These are phyloP conservation scores for Halictus quadricinctus DNA, from an alignment of 2,888 invertebrate species.

Conservation along the genomic window DNA sequence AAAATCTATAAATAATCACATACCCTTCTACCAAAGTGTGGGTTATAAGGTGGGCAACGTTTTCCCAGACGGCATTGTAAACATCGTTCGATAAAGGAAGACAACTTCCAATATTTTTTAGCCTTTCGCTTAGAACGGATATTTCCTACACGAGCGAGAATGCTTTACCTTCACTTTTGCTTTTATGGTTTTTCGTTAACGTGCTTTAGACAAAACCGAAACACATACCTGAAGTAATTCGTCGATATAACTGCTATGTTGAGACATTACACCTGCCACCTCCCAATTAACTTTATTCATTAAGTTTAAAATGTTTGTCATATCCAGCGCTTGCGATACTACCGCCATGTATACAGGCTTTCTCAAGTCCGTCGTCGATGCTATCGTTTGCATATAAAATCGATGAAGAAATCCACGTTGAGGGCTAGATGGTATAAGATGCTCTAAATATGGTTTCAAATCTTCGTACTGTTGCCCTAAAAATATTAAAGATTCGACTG, in stretches of 20 bases:
- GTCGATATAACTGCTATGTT: slow-evolving; percentile 95
- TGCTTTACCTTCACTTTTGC: neutral
- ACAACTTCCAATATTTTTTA: slow-evolving; percentile 88
- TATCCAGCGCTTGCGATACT: slow-evolving; percentile 90
- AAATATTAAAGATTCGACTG: slow-evolving; percentile 96
- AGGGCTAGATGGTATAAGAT: slow-evolving; percentile 87
- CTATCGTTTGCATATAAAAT: slow-evolving; percentile 89
- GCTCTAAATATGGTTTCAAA: slow-evolving; percentile 92
- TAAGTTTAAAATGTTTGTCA: slow-evolving; percentile 88
- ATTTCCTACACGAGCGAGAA: slow-evolving; percentile 83
- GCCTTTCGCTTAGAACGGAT: slow-evolving; percentile 90
- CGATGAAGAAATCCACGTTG: slow-evolving; percentile 87
- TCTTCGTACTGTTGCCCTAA: slow-evolving; percentile 93
- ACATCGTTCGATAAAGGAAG: slow-evolving; percentile 89
- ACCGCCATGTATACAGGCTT: slow-evolving; percentile 95
- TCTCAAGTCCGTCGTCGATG: slow-evolving; percentile 89
- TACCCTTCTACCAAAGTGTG: slow-evolving; percentile 96
- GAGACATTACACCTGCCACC: slow-evolving; percentile 96
- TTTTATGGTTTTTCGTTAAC: neutral
- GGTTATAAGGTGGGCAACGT: slow-evolving; percentile 92
- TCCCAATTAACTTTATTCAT: slow-evolving; percentile 98
- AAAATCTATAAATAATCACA: slow-evolving; percentile 56
- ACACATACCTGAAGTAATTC: slow-evolving; percentile 85
- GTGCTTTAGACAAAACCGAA: neutral
- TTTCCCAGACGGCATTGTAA: slow-evolving; percentile 91